A percentile compares a stretch with the other conserved stretches of the same genome.
phyloP scores from a whole-genome alignment of 2,113 vertebrate genomes.

The Triplophysa rosa region DNA sequence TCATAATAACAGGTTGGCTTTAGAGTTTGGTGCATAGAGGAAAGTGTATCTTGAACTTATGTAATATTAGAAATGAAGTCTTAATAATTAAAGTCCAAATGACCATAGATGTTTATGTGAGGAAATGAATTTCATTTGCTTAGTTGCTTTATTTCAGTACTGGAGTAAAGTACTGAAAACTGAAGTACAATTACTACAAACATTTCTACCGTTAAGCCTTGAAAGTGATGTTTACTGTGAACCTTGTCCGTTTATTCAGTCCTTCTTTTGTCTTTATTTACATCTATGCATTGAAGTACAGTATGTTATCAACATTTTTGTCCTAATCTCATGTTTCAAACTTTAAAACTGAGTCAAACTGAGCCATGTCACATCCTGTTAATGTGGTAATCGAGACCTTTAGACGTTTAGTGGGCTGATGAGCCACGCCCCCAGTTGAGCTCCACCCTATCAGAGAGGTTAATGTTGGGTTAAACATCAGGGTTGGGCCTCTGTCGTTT shows the following conservation, averaged over 20 bases:
- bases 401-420: neutral
- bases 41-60: neutral
- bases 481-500: neutral
- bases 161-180: no score
- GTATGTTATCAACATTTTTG: no score
- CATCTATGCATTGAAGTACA: no score
- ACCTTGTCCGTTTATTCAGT: no score
- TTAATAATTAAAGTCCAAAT: no score
- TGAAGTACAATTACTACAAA: no score
- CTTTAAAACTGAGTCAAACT: neutral
- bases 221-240: neutral
- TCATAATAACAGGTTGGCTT: neutral
- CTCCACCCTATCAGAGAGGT: neutral
- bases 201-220: neutral
- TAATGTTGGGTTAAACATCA: neutral
- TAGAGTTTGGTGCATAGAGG: neutral
- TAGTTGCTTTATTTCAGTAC: no score
- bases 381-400: conserved; percentile 4
- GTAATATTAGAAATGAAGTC: neutral
- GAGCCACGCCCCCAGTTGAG: neutral
- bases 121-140: no score
- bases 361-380: conserved; percentile 4
- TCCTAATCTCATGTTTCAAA: neutral
- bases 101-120: no score
- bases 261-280: no score